A percentile compares a stretch with the other conserved stretches of the same genome.
phyloP scores from a whole-genome alignment of 2,113 vertebrate species.

The Perca fluviatilis region DNA sequence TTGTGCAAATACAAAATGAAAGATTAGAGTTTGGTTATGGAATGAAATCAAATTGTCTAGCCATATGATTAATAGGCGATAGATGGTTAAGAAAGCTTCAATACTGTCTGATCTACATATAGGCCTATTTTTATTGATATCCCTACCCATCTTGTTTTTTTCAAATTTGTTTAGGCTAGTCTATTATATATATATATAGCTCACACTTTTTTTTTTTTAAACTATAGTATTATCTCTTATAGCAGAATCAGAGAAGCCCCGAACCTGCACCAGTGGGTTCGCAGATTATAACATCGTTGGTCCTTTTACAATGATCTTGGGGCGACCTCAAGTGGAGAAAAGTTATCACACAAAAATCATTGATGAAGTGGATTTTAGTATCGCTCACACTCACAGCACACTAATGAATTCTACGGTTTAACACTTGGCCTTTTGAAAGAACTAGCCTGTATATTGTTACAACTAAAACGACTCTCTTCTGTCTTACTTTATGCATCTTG shows the following conservation, averaged over 20 bases:
- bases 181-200: no score
- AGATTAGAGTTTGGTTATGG: not conserved
- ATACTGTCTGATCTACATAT: not conserved
- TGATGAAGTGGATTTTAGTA: not conserved
- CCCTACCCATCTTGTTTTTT: no score
- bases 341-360: not conserved
- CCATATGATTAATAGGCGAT: not conserved
- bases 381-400: not conserved
- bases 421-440: not conserved
- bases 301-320: not conserved
- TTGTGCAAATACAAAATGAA: not conserved
- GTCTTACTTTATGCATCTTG: not conserved
- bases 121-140: no score
- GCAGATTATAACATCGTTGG: not conserved
- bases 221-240: not conserved
- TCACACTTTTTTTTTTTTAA: no score
- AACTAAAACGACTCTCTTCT: not conserved
- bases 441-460: not conserved
- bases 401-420: not conserved
- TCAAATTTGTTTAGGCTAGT: no score
- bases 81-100: not conserved
- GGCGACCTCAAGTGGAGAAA: constrained; percentile 54
- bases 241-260: not conserved
- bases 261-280: not conserved
- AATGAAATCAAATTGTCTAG: not conserved